Conservation (phyloP, 2,797 vertebrate genomes). For the Peromyscus melanophrys region DNA sequence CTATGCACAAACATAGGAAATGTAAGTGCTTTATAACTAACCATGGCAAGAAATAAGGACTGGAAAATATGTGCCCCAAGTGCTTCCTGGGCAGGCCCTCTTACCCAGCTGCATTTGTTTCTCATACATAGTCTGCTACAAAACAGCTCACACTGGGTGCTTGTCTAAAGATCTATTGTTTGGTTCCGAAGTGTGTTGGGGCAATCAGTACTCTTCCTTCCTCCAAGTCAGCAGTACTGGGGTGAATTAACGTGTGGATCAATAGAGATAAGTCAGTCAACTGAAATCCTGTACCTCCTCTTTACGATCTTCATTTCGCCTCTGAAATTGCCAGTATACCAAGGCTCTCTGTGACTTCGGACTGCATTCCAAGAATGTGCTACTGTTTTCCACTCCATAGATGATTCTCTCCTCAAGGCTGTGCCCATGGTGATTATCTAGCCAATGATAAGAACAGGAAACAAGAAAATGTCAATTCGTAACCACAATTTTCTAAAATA, state of each 20-base stretch:
- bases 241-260: background rate
- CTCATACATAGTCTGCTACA: background rate
- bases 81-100: background rate
- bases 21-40: background rate
- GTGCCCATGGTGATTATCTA: conserved; percentile 93
- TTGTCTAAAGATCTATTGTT: background rate
- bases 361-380: conserved; percentile 98
- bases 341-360: conserved; percentile 97
- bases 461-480: background rate
- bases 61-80: background rate
- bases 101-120: background rate
- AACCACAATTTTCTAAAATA: conserved; percentile 27
- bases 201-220: background rate
- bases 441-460: conserved; percentile 49
- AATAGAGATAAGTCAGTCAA: background rate
- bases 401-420: conserved; percentile 95
- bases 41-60: background rate
- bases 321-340: conserved; percentile 98
- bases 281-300: conserved; percentile 93
- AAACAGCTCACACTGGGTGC: background rate
- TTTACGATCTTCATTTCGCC: conserved; percentile 93
- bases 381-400: conserved; percentile 99
- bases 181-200: background rate
- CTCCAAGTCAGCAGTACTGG: background rate
- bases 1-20: background rate